Percentiles rank a stretch among this genome's conserved stretches.
Evolutionary conservation across 1,140 invertebrate genomes (phyloP).

Genomic region (Spodoptera litura): DNA sequence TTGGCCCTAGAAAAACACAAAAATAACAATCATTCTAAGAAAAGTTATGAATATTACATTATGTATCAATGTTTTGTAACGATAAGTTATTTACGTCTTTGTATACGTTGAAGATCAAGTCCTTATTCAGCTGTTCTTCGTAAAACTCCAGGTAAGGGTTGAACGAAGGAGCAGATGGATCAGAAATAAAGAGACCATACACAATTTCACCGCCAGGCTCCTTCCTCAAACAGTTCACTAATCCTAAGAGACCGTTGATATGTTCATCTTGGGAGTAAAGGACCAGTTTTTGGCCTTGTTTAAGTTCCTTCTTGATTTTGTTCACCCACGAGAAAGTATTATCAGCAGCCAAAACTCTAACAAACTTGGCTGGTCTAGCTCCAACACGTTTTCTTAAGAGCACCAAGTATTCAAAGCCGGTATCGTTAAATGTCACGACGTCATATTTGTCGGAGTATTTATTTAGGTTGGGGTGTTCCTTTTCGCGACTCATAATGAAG

Average conservation of each 20-base stretch:
- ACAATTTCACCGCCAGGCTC: constrained; percentile 89
- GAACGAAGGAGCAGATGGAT: constrained; percentile 89
- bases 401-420: constrained; percentile 79
- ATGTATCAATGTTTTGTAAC: too few relatives aligned
- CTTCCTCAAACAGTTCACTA: constrained; percentile 91
- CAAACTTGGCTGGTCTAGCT: constrained; percentile 78
- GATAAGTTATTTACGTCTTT: constrained; percentile 84
- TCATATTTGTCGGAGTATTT: constrained; percentile 68
- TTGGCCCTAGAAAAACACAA: constrained; percentile 83
- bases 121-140: constrained; percentile 88
- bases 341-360: constrained; percentile 71
- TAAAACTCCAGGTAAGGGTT: constrained; percentile 89
- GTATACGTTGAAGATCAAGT: constrained; percentile 94
- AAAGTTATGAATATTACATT: too few relatives aligned
- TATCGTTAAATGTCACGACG: constrained; percentile 73
- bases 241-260: constrained; percentile 92
- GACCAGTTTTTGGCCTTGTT: constrained; percentile 86
- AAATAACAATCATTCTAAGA: too few relatives aligned
- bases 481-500: constrained; percentile 85
- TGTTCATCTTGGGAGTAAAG: constrained; percentile 88
- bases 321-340: constrained; percentile 78
- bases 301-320: constrained; percentile 85
- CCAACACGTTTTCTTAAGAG: constrained; percentile 77
- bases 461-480: constrained; percentile 67
- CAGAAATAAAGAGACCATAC: constrained; percentile 88